Percentiles rank a stretch among this genome's conserved stretches.
Conservation (phyloP, 2,888 invertebrate species). For the Schizotus pectinicornis region DNA sequence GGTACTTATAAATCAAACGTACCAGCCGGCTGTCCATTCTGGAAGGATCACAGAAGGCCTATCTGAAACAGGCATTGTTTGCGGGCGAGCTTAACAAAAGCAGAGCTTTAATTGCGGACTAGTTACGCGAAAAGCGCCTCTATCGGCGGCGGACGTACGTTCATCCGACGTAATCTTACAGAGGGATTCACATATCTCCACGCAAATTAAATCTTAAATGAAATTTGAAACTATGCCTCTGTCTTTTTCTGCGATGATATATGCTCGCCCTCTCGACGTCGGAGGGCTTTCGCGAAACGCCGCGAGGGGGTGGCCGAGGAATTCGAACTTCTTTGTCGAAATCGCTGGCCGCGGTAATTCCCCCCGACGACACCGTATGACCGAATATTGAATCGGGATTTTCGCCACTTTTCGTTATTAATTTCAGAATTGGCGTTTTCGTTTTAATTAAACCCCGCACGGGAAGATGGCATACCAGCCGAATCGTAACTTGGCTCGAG, state of each 20-base stretch:
- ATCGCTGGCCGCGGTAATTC: too few relatives aligned
- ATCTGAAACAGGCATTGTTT: conserved; percentile 54
- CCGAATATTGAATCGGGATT: too few relatives aligned
- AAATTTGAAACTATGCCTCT: conserved; percentile 57
- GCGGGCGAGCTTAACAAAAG: conserved; percentile 55
- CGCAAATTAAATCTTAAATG: conserved; percentile 60
- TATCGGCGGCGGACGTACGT: conserved; percentile 35
- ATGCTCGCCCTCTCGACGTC: background rate
- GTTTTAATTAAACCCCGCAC: too few relatives aligned
- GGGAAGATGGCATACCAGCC: conserved; percentile 17
- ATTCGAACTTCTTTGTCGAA: too few relatives aligned
- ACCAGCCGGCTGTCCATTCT: conserved; percentile 50
- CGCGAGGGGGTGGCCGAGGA: too few relatives aligned
- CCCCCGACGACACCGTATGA: too few relatives aligned
- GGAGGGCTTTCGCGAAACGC: too few relatives aligned
- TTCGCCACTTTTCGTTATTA: too few relatives aligned
- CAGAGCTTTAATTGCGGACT: conserved; percentile 54
- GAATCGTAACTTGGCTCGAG: conserved; percentile 11
- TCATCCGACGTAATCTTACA: conserved; percentile 45
- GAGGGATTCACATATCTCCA: conserved; percentile 55
- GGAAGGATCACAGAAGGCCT: conserved; percentile 49
- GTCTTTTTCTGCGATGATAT: conserved; percentile 38
- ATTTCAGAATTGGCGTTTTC: too few relatives aligned
- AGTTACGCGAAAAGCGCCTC: conserved; percentile 41
- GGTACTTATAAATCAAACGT: conserved; percentile 54